Evolutionary conservation across 2,113 vertebrate species (phyloP).

Genomic region (Hymenochirus boettgeri): DNA sequence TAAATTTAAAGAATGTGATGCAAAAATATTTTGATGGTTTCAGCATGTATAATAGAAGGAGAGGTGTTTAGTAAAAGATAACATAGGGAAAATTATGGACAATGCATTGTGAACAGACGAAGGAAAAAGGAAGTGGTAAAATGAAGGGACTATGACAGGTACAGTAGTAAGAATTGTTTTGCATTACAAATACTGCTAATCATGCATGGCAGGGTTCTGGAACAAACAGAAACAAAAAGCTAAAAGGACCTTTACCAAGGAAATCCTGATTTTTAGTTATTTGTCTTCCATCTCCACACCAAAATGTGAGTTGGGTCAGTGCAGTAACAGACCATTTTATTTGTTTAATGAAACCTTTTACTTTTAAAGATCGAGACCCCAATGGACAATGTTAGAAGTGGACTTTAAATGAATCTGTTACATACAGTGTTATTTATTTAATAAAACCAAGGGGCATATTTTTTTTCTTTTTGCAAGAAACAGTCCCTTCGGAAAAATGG

Average conservation of each 20-base stretch:
- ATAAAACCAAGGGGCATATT: background rate
- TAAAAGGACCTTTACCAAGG: too few species aligned
- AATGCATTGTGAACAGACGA: background rate
- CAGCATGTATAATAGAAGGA: slow-evolving; percentile 49
- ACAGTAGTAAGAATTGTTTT: too few species aligned
- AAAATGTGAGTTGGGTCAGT: background rate
- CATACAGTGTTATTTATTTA: slow-evolving; percentile 21
- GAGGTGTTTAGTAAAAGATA: slow-evolving; percentile 5
- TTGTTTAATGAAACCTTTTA: background rate
- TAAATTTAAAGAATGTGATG: slow-evolving; percentile 25
- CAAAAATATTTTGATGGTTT: slow-evolving; percentile 46
- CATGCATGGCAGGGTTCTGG: too few species aligned
- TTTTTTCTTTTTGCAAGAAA: too few species aligned
- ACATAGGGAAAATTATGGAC: too few species aligned
- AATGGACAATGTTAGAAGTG: too few species aligned
- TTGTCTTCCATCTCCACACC: too few species aligned
- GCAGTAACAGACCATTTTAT: background rate
- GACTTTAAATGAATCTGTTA: slow-evolving; percentile 10
- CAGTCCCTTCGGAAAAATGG: background rate
- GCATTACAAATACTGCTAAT: too few species aligned
- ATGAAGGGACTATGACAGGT: too few species aligned
- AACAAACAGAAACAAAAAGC: too few species aligned
- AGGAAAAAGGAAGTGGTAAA: background rate
- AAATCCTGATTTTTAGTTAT: too few species aligned
- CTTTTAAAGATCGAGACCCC: background rate